Percentiles rank a stretch among this genome's conserved stretches.
phyloP scores from a whole-genome alignment of 2,113 vertebrate species.

The Stigmatopora argus region DNA sequence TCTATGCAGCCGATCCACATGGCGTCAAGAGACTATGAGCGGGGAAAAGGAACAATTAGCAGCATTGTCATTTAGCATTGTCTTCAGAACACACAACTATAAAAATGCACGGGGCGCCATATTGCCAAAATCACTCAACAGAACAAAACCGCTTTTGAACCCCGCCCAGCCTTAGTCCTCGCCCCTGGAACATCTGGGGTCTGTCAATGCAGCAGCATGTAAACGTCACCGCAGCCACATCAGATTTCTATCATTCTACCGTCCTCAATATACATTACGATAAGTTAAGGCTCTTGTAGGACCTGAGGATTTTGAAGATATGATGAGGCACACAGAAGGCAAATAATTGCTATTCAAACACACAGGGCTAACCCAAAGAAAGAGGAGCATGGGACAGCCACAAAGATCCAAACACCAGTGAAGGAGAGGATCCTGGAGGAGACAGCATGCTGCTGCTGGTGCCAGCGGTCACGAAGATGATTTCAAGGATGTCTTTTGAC shows the following conservation, averaged over 20 bases:
- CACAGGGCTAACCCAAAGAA: slow-evolving; percentile 54
- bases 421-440: slow-evolving; percentile 26
- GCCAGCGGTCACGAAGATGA: slow-evolving; percentile 8
- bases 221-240: slow-evolving; percentile 52
- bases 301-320: slow-evolving; percentile 78
- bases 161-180: slow-evolving; percentile 16
- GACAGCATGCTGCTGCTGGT: slow-evolving; percentile 6
- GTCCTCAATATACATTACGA: slow-evolving; percentile 56
- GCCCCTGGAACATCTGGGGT: slow-evolving; percentile 10
- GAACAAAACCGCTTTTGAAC: slow-evolving; percentile 30
- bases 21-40: slow-evolving; percentile 60
- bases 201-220: slow-evolving; percentile 53
- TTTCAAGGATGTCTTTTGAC: slow-evolving; percentile 19
- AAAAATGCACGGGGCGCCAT: slow-evolving; percentile 56
- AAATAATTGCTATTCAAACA: slow-evolving; percentile 64
- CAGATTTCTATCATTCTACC: slow-evolving; percentile 38
- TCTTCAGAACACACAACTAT: slow-evolving; percentile 48
- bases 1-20: slow-evolving; percentile 54
- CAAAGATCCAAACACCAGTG: slow-evolving; percentile 24
- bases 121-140: slow-evolving; percentile 59
- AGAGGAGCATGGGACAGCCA: slow-evolving; percentile 46
- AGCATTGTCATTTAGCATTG: slow-evolving; percentile 60
- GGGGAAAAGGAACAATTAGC: slow-evolving; percentile 59
- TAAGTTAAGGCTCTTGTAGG: slow-evolving; percentile 79
- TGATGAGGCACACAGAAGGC: slow-evolving; percentile 79